A percentile compares a stretch with the other conserved stretches of the same genome.
phyloP scores from a whole-genome alignment of 2,113 vertebrate genomes.

The Mionectes macconnelli region DNA sequence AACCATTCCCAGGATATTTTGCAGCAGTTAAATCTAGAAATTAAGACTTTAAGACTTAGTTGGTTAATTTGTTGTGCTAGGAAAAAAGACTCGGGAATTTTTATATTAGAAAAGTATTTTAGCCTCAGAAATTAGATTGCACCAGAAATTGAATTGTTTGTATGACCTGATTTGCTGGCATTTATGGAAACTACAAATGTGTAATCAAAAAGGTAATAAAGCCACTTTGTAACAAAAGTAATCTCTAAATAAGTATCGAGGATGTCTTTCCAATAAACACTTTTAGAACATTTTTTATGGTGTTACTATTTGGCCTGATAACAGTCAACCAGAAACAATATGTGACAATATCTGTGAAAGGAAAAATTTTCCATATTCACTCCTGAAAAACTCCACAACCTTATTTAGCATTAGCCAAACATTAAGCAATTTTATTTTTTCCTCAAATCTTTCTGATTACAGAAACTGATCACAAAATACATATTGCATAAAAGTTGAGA shows the following conservation, averaged over 20 bases:
- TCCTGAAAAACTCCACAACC: neutral
- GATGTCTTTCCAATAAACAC: neutral
- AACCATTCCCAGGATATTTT: neutral
- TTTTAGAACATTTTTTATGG: neutral
- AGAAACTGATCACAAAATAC: neutral
- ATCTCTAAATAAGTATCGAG: neutral
- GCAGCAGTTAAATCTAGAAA: neutral
- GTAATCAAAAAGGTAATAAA: conserved; percentile 19
- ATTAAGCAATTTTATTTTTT: neutral
- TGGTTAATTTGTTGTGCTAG: neutral
- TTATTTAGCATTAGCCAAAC: neutral
- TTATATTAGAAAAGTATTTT: neutral
- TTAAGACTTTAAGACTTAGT: conserved; percentile 5
- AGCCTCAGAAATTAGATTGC: neutral
- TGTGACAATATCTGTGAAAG: neutral
- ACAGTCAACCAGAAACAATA: neutral
- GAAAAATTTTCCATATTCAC: neutral
- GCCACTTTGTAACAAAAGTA: neutral
- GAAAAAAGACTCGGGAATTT: neutral
- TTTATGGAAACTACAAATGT: conserved; percentile 5
- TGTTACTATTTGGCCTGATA: neutral
- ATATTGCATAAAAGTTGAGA: neutral
- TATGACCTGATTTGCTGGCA: neutral
- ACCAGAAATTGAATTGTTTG: neutral
- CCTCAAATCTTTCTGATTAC: neutral